Conservation (phyloP, 2,113 vertebrate species). For the Pollachius pollachius region DNA sequence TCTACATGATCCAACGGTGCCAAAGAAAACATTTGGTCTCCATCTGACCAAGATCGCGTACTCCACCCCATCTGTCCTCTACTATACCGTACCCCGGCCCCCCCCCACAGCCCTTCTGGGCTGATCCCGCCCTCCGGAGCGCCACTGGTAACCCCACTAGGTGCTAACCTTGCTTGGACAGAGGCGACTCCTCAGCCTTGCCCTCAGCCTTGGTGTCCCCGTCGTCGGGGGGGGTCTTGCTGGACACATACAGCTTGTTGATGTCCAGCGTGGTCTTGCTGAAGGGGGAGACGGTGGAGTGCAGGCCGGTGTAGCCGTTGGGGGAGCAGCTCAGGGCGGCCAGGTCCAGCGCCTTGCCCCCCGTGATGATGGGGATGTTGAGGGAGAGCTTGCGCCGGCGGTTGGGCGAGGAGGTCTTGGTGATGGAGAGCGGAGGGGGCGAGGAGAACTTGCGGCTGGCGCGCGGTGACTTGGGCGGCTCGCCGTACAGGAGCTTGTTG, state of each 20-base stretch:
- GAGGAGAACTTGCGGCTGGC: slow-evolving; percentile 97
- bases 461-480: slow-evolving; percentile 91
- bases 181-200: slow-evolving; percentile 74
- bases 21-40: too few species aligned
- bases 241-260: slow-evolving; percentile 90
- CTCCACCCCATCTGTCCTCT: too few species aligned
- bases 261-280: slow-evolving; percentile 91
- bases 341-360: slow-evolving; percentile 94
- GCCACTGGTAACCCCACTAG: too few species aligned
- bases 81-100: too few species aligned
- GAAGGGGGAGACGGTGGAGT: slow-evolving; percentile 89
- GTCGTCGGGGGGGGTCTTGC: slow-evolving; percentile 80
- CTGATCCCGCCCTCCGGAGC: too few species aligned
- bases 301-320: slow-evolving; percentile 87
- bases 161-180: slow-evolving; percentile 77
- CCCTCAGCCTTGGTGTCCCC: slow-evolving; percentile 73
- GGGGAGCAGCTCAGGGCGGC: slow-evolving; percentile 88
- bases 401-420: slow-evolving; percentile 89
- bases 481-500: slow-evolving; percentile 92
- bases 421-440: slow-evolving; percentile 89
- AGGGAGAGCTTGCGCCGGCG: slow-evolving; percentile 95
- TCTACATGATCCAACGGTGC: too few species aligned
- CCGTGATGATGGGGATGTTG: slow-evolving; percentile 98
- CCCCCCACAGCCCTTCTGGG: too few species aligned
- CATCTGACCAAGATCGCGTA: too few species aligned